Evolutionary conservation across 2,797 vertebrate species (phyloP).

Genomic region (Melopsittacus undulatus): DNA sequence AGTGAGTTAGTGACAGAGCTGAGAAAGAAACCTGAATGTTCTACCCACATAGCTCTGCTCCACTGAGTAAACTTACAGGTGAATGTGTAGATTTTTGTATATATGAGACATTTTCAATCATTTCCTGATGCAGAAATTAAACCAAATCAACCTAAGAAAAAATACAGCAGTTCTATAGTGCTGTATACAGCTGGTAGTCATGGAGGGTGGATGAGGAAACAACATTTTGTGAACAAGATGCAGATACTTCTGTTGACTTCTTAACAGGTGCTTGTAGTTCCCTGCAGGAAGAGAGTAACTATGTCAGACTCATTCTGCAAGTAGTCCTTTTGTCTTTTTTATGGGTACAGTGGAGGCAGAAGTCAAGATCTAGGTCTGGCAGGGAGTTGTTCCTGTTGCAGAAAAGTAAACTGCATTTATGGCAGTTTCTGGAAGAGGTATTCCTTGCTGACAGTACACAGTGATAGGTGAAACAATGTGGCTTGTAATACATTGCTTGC

Average conservation of each 20-base stretch:
- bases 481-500: neutral
- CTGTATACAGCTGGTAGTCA: neutral
- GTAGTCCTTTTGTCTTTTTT: neutral
- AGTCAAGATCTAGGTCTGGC: neutral
- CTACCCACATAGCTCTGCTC: neutral
- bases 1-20: neutral
- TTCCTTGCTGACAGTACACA: neutral
- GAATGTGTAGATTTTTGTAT: neutral
- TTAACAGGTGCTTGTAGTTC: neutral
- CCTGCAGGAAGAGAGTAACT: neutral
- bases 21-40: neutral
- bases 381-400: neutral
- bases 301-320: neutral
- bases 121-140: neutral
- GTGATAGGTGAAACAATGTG: too few species aligned
- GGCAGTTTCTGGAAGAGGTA: neutral
- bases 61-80: neutral
- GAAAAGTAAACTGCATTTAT: neutral
- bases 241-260: neutral
- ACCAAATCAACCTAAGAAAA: neutral
- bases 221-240: neutral
- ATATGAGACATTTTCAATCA: neutral
- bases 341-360: neutral
- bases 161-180: neutral
- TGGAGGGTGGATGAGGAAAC: neutral